phyloP scores from a whole-genome alignment of 2,888 invertebrate genomes.

The Drosophila longiperda region DNA sequence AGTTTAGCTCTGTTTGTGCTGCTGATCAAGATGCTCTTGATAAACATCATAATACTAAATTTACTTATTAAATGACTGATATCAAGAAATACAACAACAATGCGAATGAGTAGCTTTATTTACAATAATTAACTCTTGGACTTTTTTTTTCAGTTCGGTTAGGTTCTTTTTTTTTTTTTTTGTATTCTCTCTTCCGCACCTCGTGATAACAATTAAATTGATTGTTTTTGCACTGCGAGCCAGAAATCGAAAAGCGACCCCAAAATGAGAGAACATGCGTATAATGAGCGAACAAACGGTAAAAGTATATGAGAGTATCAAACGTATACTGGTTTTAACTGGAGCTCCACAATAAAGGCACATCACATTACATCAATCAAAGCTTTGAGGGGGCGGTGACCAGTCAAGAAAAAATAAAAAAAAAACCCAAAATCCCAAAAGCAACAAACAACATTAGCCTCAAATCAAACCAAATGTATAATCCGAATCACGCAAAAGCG shows the following conservation, averaged over 20 bases:
- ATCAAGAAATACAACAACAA: constrained; percentile 27
- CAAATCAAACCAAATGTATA: constrained; percentile 13
- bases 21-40: background rate
- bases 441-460: constrained; percentile 27
- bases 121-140: constrained; percentile 37
- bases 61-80: background rate
- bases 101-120: constrained; percentile 40
- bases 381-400: constrained; percentile 41
- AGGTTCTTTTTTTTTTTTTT: constrained; percentile 1
- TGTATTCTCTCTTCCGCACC: constrained; percentile 4
- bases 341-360: constrained; percentile 3
- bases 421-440: background rate
- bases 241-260: constrained; percentile 19
- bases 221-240: constrained; percentile 57
- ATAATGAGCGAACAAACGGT: constrained; percentile 68
- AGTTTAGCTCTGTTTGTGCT: background rate
- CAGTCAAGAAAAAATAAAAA: constrained; percentile 36
- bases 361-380: constrained; percentile 56
- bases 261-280: constrained; percentile 39
- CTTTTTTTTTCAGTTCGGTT: constrained; percentile 8
- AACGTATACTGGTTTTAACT: constrained; percentile 26
- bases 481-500: constrained; percentile 11
- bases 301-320: constrained; percentile 59
- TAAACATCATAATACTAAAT: background rate
- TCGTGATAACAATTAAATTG: constrained; percentile 61